Conservation (phyloP, 2,888 invertebrate genomes). For the Luperina testacea region DNA sequence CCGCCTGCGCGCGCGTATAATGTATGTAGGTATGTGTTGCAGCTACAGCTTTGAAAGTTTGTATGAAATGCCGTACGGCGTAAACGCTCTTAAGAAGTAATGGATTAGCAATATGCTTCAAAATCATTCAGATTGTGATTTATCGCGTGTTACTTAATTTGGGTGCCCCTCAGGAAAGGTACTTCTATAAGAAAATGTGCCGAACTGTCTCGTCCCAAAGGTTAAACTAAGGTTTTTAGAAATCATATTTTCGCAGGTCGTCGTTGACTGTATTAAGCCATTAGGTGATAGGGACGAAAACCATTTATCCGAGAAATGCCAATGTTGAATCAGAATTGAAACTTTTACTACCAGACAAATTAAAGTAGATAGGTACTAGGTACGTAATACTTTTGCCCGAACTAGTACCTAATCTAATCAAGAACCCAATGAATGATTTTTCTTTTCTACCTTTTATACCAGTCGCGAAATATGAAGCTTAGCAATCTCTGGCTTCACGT, state of each 20-base stretch:
- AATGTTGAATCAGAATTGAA: not conserved
- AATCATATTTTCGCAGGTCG: not conserved
- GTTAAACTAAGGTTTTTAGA: not conserved
- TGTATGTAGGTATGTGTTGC: too few relatives aligned
- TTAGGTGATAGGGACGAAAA: not conserved
- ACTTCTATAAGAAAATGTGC: not conserved
- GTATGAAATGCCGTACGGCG: too few relatives aligned
- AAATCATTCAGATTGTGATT: not conserved
- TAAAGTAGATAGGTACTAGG: not conserved
- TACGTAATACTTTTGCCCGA: constrained; percentile 12
- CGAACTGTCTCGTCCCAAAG: not conserved
- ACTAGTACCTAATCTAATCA: constrained; percentile 18
- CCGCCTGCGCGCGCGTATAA: too few relatives aligned
- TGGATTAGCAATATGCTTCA: not conserved
- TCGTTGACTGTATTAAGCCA: not conserved
- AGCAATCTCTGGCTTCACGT: not conserved
- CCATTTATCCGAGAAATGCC: not conserved
- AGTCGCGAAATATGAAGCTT: not conserved
- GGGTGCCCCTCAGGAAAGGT: not conserved
- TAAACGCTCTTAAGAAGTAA: not conserved
- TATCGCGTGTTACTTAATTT: not conserved
- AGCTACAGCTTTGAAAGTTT: too few relatives aligned
- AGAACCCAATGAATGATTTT: not conserved
- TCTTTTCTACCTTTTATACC: not conserved
- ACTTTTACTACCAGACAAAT: constrained; percentile 5